Conservation (phyloP, 2,113 vertebrate species). For the Fulmarus glacialis region DNA sequence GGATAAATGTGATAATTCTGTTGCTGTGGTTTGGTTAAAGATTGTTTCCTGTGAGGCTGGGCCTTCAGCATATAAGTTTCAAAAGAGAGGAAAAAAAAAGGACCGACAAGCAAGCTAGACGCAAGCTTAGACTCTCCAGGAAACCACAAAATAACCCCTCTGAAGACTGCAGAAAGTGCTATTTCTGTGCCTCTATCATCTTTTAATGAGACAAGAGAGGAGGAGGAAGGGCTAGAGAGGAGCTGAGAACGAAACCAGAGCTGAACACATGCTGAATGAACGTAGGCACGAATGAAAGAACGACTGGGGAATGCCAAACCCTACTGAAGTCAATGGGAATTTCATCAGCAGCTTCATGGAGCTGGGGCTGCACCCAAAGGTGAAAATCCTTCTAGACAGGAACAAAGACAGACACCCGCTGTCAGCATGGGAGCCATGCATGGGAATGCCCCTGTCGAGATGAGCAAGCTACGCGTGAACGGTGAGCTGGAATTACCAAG, state of each 20-base stretch:
- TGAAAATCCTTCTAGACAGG: constrained; percentile 9
- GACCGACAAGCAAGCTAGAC: neutral
- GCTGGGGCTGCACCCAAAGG: neutral
- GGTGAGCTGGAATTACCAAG: constrained; percentile 30
- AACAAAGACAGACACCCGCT: constrained; percentile 8
- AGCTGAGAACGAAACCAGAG: neutral
- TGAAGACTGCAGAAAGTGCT: neutral
- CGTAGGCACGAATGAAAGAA: neutral
- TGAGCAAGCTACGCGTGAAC: neutral
- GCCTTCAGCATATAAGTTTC: neutral
- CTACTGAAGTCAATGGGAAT: neutral
- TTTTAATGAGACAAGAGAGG: neutral
- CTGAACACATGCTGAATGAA: neutral
- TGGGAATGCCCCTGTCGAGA: constrained; percentile 8
- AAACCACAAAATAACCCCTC: constrained; percentile 59
- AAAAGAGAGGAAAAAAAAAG: neutral
- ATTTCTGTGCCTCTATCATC: neutral
- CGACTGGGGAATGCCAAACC: neutral
- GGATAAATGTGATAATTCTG: neutral
- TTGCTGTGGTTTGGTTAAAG: constrained; percentile 29
- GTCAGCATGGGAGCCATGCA: neutral
- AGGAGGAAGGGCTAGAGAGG: neutral
- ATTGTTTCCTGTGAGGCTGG: constrained; percentile 47
- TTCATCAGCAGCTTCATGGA: neutral
- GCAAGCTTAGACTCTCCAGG: constrained; percentile 57